Conservation (phyloP, 1,140 invertebrate species). For the Aplysia californica region DNA sequence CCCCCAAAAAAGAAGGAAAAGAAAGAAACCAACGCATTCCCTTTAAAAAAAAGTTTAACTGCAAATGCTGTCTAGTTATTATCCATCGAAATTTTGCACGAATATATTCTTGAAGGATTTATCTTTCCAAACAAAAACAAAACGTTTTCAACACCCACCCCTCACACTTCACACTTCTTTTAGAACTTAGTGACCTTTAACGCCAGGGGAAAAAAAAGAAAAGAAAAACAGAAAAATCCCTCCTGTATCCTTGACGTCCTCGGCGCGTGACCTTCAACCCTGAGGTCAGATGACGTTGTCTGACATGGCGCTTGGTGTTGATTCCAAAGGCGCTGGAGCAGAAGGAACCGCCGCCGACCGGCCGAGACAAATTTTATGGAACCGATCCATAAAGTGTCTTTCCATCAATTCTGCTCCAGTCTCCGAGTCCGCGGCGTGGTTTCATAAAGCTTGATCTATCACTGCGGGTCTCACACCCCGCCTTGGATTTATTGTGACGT, state of each 20-base stretch:
- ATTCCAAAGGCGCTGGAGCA: conserved; percentile 6
- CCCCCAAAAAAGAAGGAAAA: too few species aligned
- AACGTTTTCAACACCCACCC: too few species aligned
- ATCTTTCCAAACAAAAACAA: too few species aligned
- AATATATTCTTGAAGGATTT: too few species aligned
- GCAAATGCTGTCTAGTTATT: too few species aligned
- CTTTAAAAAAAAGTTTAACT: too few species aligned
- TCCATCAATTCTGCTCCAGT: conserved; percentile 13
- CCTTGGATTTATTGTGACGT: conserved; percentile 20
- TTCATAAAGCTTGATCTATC: conserved; percentile 28
- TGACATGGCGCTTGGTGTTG: conserved; percentile 7
- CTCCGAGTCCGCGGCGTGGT: neutral
- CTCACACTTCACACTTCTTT: too few species aligned
- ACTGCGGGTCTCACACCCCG: neutral
- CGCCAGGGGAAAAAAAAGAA: too few species aligned
- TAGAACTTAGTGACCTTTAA: too few species aligned
- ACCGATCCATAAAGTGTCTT: conserved; percentile 22
- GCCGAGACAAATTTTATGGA: conserved; percentile 6
- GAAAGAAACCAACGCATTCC: too few species aligned
- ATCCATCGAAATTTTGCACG: too few species aligned
- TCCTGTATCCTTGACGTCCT: neutral
- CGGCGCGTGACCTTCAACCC: neutral
- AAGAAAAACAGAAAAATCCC: neutral
- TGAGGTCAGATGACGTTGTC: conserved; percentile 15
- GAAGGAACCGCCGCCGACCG: neutral